phyloP scores from a whole-genome alignment of 2,113 vertebrate species.

The Anolis sagrei region DNA sequence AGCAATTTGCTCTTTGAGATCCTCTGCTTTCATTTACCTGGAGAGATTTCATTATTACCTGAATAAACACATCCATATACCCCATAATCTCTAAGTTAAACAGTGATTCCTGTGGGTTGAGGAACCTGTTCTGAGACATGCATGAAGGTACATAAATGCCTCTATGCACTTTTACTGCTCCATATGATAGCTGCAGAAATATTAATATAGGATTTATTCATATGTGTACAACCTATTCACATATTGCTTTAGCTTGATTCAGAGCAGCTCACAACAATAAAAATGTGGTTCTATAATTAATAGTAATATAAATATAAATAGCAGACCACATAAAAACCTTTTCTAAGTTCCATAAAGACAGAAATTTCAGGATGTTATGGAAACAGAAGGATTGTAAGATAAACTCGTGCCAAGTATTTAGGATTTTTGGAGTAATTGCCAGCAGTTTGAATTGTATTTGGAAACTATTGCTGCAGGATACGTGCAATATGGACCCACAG shows the following conservation, averaged over 20 bases:
- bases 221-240: background rate
- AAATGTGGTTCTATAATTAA: background rate
- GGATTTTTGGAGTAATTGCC: background rate
- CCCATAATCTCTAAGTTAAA: background rate
- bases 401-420: background rate
- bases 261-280: background rate
- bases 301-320: background rate
- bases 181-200: background rate
- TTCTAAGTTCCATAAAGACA: background rate
- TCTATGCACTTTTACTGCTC: background rate
- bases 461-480: background rate
- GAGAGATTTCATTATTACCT: background rate
- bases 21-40: background rate
- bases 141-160: background rate
- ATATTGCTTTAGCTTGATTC: background rate
- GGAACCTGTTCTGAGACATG: background rate
- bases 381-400: background rate
- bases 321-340: background rate
- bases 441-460: background rate
- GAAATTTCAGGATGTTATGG: background rate
- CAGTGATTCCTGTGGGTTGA: background rate
- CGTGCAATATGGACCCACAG: background rate
- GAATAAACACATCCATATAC: background rate
- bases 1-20: background rate
- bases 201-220: background rate